A percentile compares a stretch with the other conserved stretches of the same genome.
Evolutionary conservation across 2,797 vertebrate species (phyloP).

Genomic region (Loris lydekkerianus): DNA sequence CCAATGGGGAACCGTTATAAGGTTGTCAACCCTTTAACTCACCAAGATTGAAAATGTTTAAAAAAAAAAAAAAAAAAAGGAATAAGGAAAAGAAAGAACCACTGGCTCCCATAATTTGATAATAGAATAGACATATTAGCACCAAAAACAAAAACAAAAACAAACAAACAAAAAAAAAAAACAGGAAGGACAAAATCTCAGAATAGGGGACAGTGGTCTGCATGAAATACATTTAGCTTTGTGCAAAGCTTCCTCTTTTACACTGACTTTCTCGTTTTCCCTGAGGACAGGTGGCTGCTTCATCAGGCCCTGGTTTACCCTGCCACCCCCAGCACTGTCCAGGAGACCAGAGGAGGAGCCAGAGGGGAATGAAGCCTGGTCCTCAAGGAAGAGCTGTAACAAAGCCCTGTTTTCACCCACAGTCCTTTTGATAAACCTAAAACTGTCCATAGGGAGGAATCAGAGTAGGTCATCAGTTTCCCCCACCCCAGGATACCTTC

Average conservation of each 20-base stretch:
- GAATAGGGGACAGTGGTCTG: background rate
- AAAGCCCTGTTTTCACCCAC: background rate
- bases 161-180: too few relatives aligned
- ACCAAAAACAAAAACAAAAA: background rate
- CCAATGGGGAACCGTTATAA: background rate
- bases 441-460: background rate
- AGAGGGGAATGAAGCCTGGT: too few relatives aligned
- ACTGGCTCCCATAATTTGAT: background rate
- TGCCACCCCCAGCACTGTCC: background rate
- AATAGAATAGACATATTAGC: background rate
- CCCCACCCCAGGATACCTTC: background rate
- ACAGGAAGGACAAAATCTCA: background rate
- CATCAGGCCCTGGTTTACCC: background rate
- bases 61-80: background rate
- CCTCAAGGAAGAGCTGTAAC: background rate
- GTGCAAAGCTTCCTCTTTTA: background rate
- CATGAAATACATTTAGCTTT: background rate
- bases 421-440: background rate
- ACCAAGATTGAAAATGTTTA: slow-evolving; percentile 14
- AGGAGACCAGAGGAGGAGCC: background rate
- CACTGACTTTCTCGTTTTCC: background rate
- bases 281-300: background rate
- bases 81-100: background rate
- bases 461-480: too few relatives aligned
- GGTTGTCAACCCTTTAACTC: background rate